A percentile compares a stretch with the other conserved stretches of the same genome.
These are phyloP conservation scores for Limonius californicus DNA, from an alignment of 1,140 invertebrate genomes.

Conservation along the genomic window DNA sequence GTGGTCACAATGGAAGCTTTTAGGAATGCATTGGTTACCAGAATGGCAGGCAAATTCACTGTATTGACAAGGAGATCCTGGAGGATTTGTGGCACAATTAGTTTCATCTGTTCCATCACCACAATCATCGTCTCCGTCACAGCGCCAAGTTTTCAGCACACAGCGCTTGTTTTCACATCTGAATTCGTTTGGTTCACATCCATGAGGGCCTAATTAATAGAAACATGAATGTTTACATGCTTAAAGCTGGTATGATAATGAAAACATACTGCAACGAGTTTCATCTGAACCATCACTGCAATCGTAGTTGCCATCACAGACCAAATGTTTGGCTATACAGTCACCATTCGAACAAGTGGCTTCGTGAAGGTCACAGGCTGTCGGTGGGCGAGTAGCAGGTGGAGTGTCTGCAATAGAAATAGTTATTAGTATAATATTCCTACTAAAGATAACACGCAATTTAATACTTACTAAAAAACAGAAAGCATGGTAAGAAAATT, in stretches of 20 bases:
- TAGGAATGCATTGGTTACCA: conserved; percentile 85
- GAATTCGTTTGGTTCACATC: conserved; percentile 93
- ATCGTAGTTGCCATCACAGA: conserved; percentile 79
- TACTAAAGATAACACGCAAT: not conserved
- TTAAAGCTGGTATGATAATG: too few species aligned
- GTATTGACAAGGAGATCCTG: conserved; percentile 67
- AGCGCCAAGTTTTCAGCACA: conserved; percentile 88
- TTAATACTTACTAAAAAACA: not conserved
- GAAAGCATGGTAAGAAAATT: not conserved
- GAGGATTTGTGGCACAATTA: conserved; percentile 56
- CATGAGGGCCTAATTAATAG: conserved; percentile 55
- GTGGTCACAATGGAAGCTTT: conserved; percentile 89
- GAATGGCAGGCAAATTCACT: conserved; percentile 80
- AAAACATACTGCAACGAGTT: conserved; percentile 73
- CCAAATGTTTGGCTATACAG: conserved; percentile 76
- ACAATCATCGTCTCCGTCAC: conserved; percentile 89
- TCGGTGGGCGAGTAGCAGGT: conserved; percentile 44
- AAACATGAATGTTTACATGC: not conserved
- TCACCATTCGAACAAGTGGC: conserved; percentile 89
- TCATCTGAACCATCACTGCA: conserved; percentile 89
- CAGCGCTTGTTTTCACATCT: conserved; percentile 84
- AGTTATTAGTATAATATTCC: not conserved
- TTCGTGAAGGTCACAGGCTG: conserved; percentile 69
- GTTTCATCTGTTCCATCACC: conserved; percentile 82
- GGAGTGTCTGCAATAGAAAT: conserved; percentile 20